phyloP scores from a whole-genome alignment of 2,113 vertebrate species.

The Chinchilla lanigera region DNA sequence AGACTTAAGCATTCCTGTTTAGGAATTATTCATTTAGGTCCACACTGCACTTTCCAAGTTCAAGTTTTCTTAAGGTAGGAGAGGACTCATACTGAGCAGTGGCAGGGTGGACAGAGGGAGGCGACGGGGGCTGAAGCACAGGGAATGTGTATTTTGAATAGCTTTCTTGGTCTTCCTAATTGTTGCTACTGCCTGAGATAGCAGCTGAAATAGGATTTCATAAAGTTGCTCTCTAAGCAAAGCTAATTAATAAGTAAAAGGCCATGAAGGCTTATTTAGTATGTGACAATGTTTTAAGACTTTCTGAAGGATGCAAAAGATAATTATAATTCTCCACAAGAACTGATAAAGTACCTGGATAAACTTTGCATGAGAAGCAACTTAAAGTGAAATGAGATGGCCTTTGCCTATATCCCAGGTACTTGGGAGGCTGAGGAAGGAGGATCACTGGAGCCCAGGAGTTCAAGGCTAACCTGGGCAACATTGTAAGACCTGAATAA shows the following conservation, averaged over 20 bases:
- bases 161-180: constrained; percentile 37
- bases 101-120: not conserved
- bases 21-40: constrained; percentile 39
- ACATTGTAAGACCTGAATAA: not conserved
- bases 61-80: not conserved
- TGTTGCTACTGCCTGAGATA: not conserved
- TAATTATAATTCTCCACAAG: not conserved
- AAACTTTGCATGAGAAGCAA: not conserved
- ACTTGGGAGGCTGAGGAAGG: not conserved
- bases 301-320: not conserved
- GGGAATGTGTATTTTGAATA: constrained; percentile 6
- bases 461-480: not conserved
- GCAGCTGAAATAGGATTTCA: not conserved
- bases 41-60: constrained; percentile 59
- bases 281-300: not conserved
- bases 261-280: not conserved
- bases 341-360: not conserved
- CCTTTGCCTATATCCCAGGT: not conserved
- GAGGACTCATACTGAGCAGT: not conserved
- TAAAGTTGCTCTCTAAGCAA: constrained; percentile 18
- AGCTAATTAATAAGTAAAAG: not conserved
- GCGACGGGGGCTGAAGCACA: not conserved
- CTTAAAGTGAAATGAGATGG: not conserved
- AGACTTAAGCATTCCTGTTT: not conserved
- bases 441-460: not conserved